Base-by-base conservation (phyloP, 35 echinoderm and acorn worm species). In the Eucidaris tribuloides region DNA sequence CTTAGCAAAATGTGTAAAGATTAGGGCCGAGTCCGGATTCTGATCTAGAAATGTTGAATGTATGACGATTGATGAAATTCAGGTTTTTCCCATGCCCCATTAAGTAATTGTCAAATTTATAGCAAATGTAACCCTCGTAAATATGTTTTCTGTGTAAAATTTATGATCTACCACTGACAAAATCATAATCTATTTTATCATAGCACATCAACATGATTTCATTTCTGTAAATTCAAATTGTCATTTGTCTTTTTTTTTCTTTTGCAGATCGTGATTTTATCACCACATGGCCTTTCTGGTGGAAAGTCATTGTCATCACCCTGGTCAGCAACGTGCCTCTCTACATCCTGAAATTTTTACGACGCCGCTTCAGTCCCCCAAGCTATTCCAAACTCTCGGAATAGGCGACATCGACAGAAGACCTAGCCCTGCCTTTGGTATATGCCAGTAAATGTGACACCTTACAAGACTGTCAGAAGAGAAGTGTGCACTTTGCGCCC, bases 251-350 rank as follows among this genome's bases (percentile, higher is more conserved):
- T 13, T 76, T 30, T 44, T 38, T 50, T 40, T 70, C 81, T 25
- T 42, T 58, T 50, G 4, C 90, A 97, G 96, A 99, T 85, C 86
- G 85, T 39, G 87, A 85, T 38, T 99, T 99, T 80, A 93, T 99
- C 62, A 85, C 81, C 15, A 99, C 96, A 4, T 81, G 86, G 68
- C 20, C 83, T 3, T 99, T 99, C 72, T 92, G 90, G 87, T 99
- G 96, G 96, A 99, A 99, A n/a, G 96, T 99, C 3, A 28, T 90
- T 4, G 91, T 84, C 63, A 99, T 99, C 42, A 99, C 96, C 2
- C 84, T 99, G 7, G 78, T 99, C 78, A 93, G 90, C 58, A 93
- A 87, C 45, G 96, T 99, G 46, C 96, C 96, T 30, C 90, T 99
- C 30, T 99, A 91, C 60, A 92, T 99, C 50, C 83, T 99, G 36